Evolutionary conservation across 2,113 vertebrate genomes (phyloP).

Genomic region (Tympanuchus pallidicinctus): DNA sequence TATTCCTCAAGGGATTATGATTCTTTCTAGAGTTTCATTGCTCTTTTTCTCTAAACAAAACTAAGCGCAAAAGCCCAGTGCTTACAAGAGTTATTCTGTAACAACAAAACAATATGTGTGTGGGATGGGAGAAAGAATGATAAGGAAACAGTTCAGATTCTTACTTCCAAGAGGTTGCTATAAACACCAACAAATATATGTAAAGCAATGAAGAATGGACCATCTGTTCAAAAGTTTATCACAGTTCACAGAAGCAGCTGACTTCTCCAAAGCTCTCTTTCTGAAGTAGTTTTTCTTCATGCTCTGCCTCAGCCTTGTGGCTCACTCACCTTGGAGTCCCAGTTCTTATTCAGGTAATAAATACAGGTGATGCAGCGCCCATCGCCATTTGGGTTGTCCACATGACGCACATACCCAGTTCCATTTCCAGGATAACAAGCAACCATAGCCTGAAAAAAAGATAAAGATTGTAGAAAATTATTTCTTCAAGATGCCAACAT

Average conservation of each 20-base stretch:
- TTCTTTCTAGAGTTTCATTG: not conserved
- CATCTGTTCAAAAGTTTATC: not conserved
- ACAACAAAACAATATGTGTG: not conserved
- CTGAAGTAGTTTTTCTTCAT: not conserved
- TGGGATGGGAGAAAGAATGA: not conserved
- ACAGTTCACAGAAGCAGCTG: not conserved
- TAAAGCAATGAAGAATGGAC: not conserved
- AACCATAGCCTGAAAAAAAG: conserved; percentile 85
- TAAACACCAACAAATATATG: not conserved
- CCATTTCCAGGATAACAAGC: conserved; percentile 93
- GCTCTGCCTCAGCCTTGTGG: not conserved
- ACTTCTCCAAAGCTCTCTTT: not conserved
- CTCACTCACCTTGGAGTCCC: conserved; percentile 88
- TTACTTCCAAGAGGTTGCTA: not conserved
- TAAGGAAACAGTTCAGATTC: not conserved
- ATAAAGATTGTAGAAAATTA: not conserved
- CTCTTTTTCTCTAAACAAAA: conserved; percentile 22
- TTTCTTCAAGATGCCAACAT: not conserved
- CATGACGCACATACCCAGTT: conserved; percentile 90
- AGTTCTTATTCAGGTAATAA: conserved; percentile 93
- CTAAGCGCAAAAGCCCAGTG: not conserved
- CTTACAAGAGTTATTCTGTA: not conserved
- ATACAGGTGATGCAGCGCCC: conserved; percentile 93
- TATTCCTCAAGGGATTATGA: not conserved
- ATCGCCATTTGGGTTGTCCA: conserved; percentile 90